A percentile compares a stretch with the other conserved stretches of the same genome.
Conservation (phyloP, 2,888 invertebrate species). For the Pelosia muscerda region DNA sequence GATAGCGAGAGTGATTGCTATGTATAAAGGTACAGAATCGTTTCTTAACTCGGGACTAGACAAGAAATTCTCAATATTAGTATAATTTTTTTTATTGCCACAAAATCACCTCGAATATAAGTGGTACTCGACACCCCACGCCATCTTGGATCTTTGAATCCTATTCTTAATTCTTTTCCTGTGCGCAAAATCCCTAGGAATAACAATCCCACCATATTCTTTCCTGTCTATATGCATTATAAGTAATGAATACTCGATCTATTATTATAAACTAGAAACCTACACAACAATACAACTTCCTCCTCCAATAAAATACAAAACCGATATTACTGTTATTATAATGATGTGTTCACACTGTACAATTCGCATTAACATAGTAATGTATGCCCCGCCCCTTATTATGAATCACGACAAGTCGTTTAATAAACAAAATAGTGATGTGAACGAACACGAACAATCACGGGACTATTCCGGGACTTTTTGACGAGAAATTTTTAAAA, state of each 20-base stretch:
- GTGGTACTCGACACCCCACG: no score
- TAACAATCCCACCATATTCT: no score
- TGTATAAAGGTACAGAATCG: neutral
- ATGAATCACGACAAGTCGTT: constrained; percentile 39
- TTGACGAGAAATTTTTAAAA: no score
- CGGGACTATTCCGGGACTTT: neutral
- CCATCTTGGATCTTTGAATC: no score
- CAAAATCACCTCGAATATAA: no score
- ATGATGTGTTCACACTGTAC: constrained; percentile 37
- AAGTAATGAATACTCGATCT: neutral
- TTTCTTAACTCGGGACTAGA: no score
- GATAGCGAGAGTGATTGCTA: neutral
- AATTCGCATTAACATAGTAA: constrained; percentile 59
- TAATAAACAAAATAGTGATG: constrained; percentile 36
- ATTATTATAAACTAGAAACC: neutral
- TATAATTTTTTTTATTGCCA: no score
- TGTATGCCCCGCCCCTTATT: constrained; percentile 52
- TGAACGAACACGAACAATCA: neutral
- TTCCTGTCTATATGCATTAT: no score
- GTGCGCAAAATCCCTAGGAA: no score
- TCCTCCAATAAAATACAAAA: constrained; percentile 15
- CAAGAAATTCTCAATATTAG: no score
- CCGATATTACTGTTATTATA: constrained; percentile 28
- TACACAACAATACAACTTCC: neutral
- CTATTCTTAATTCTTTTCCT: no score